These are phyloP conservation scores for Fissipunctia ypsillon DNA, from an alignment of 2,888 invertebrate genomes.

Conservation along the genomic window DNA sequence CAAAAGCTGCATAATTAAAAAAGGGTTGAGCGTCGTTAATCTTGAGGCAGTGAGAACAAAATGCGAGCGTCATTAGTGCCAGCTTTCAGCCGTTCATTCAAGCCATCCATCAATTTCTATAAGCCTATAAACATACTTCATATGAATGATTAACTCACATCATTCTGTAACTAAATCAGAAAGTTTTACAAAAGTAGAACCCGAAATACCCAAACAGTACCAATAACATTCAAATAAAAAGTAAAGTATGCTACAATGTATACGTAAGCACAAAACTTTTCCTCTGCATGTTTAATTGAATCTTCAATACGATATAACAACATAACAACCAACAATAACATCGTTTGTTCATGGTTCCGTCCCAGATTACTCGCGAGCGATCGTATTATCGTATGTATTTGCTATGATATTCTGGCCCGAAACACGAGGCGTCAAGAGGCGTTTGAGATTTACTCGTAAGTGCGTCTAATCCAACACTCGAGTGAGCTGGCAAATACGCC, in stretches of 20 bases:
- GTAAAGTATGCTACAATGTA: constrained; percentile 20
- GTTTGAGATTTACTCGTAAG: constrained; percentile 75
- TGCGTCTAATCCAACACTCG: constrained; percentile 77
- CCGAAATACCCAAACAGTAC: constrained; percentile 10
- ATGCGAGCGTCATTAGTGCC: constrained; percentile 76
- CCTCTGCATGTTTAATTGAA: constrained; percentile 25
- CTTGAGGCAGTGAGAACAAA: constrained; percentile 75
- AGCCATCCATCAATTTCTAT: constrained; percentile 75
- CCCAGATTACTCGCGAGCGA: constrained; percentile 22
- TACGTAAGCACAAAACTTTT: constrained; percentile 33
- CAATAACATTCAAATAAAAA: constrained; percentile 19
- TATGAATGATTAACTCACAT: constrained; percentile 12
- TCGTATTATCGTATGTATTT: constrained; percentile 39
- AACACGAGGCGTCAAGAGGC: constrained; percentile 68
- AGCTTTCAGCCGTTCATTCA: constrained; percentile 60
- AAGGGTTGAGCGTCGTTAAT: constrained; percentile 80
- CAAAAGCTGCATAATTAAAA: constrained; percentile 83
- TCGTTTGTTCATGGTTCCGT: constrained; percentile 16
- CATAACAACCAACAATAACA: constrained; percentile 23
- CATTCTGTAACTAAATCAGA: neutral
- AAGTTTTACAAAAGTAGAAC: constrained; percentile 17
- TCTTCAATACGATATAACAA: constrained; percentile 31
- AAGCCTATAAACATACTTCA: constrained; percentile 45
- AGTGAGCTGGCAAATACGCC: constrained; percentile 78
- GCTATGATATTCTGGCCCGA: constrained; percentile 56